Evolutionary conservation across 2,113 vertebrate species (phyloP).

Genomic region (Hydropotes inermis): DNA sequence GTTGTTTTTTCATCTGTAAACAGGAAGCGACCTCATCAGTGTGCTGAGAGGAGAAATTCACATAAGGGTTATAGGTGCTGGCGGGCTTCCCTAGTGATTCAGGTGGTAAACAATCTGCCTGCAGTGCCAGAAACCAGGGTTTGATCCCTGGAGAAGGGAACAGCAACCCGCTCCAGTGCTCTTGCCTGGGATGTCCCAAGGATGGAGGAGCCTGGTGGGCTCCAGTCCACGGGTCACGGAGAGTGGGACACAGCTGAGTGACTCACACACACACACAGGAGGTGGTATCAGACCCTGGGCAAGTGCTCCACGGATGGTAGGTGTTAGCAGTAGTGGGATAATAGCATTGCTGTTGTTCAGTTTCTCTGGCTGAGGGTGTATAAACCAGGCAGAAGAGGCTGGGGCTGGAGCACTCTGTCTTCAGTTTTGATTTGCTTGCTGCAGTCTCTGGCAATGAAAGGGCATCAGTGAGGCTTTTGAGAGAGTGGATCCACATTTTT

Average conservation of each 20-base stretch:
- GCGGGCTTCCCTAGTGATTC: background rate
- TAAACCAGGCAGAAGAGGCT: background rate
- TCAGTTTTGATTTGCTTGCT: background rate
- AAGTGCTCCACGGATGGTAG: background rate
- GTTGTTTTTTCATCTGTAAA: background rate
- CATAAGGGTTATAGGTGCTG: background rate
- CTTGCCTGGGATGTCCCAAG: background rate
- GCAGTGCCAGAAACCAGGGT: background rate
- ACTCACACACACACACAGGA: background rate
- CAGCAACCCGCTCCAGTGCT: background rate
- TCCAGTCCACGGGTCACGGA: background rate
- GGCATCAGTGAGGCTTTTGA: background rate
- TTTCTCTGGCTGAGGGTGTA: background rate
- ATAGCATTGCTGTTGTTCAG: background rate
- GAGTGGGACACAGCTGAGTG: background rate
- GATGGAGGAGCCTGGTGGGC: background rate
- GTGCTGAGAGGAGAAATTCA: background rate
- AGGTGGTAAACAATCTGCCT: background rate
- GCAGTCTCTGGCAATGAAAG: constrained; percentile 6
- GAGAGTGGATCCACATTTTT: background rate
- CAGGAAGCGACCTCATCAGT: background rate
- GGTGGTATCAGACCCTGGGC: no score
- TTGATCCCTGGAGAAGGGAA: background rate
- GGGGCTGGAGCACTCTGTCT: background rate
- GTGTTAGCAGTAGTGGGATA: no score